Conservation (phyloP, 1,140 invertebrate species). For the Phymastichus coffea region DNA sequence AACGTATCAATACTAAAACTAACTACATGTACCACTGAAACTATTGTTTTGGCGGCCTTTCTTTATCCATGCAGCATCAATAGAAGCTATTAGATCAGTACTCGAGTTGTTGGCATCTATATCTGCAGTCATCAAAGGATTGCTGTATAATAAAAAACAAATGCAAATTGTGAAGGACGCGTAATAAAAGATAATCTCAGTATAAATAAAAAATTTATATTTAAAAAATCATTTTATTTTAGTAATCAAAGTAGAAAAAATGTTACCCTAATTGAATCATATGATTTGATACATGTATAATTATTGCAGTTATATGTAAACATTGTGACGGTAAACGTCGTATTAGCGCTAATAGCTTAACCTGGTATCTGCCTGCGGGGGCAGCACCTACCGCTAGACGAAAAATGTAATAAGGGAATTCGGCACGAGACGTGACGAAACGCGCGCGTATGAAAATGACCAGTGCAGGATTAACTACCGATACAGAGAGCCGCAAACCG, state of each 20-base stretch:
- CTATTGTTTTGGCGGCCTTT: background rate
- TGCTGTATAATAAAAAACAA: background rate
- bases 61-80: background rate
- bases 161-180: background rate
- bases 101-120: no score
- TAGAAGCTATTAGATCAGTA: background rate
- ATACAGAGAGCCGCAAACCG: no score
- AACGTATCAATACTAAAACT: background rate
- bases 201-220: background rate
- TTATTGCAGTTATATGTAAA: no score
- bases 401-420: no score
- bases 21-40: background rate
- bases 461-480: no score
- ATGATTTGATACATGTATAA: background rate
- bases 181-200: background rate
- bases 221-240: background rate
- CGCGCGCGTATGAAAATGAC: no score
- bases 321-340: no score
- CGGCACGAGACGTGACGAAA: no score
- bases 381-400: no score
- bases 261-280: background rate
- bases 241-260: background rate
- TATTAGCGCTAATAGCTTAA: no score
- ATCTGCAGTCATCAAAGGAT: background rate
- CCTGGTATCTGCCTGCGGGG: no score